Base-by-base conservation (phyloP, 2,797 vertebrate genomes). In the Numenius phaeopus region DNA sequence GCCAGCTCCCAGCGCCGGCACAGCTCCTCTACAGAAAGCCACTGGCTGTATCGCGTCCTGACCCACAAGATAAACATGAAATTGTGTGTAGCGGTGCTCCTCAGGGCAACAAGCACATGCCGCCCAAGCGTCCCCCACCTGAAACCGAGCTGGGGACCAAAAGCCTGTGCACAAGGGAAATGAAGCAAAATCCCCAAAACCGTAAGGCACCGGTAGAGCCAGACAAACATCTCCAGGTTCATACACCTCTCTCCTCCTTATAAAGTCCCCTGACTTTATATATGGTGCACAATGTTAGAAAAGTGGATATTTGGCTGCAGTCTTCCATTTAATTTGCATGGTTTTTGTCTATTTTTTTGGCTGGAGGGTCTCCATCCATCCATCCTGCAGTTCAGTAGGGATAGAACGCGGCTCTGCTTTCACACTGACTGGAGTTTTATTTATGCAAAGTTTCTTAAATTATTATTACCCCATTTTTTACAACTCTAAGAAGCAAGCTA, bases 41-140 rank as follows among this genome's bases (percentile, higher is more conserved):
- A 34, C 55, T 16, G 17, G 61, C 61, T 1, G 0, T 42, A 61
- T 17, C 50, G 55, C 11, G 3, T 49, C 46, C 75, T 85, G 65
- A 84, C 15, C 11, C 44, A 61, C 27, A 49, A 40, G 27, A 64
- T 5, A 47, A 83, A 69, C 0, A 0, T 20, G 52, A 61, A 90
- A 77, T 11, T 30, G 22, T 13, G 40, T 39, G 29, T 3, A 59
- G 75, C 3, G 3, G 32, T 9, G 14, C 14, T 83, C 64, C 49
- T 29, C 2, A 3, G 40, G 49, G 19, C 40, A 91, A 32, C 26
- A 32, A 78, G 61, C 65, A 81, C 47, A 46, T n/a, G 52, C 23
- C 11, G 1, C 30, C 9, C 7, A 11, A 66, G 20, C 1, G 1
- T 46, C 0, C 0, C 24, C 54, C 27, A 27, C 16, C 50, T 47